Conservation (phyloP, 2,797 vertebrate genomes). For the Rhynchotus rufescens region DNA sequence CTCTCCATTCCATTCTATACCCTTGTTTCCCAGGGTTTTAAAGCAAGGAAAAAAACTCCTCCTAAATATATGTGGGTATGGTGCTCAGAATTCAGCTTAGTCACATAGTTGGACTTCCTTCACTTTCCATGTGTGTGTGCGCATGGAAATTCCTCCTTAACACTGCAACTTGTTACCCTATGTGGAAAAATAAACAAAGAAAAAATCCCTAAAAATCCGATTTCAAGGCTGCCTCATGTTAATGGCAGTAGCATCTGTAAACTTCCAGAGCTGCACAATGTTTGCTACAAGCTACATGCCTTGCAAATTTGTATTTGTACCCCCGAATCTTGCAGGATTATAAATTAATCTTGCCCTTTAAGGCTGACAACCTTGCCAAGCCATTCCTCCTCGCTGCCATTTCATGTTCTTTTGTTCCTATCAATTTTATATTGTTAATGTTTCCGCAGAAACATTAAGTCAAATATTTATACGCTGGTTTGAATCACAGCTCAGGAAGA, state of each 20-base stretch:
- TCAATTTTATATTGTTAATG: slow-evolving; percentile 4
- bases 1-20: not conserved
- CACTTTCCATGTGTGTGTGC: not conserved
- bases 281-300: slow-evolving; percentile 11
- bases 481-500: slow-evolving; percentile 62
- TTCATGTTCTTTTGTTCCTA: slow-evolving; percentile 30
- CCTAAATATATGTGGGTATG: not conserved
- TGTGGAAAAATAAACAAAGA: not conserved
- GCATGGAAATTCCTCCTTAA: not conserved
- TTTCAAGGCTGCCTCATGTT: slow-evolving; percentile 24
- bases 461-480: slow-evolving; percentile 68
- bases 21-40: not conserved
- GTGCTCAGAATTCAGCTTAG: not conserved
- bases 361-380: slow-evolving; percentile 45
- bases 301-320: slow-evolving; percentile 20
- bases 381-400: slow-evolving; percentile 10
- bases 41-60: not conserved
- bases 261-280: slow-evolving; percentile 1
- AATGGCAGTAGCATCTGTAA: slow-evolving; percentile 22
- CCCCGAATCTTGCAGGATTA: slow-evolving; percentile 47
- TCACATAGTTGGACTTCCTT: not conserved
- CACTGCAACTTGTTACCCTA: not conserved
- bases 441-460: slow-evolving; percentile 57
- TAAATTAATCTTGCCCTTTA: slow-evolving; percentile 67
- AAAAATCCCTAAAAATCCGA: slow-evolving; percentile 14